Base-by-base conservation (phyloP, 2,888 invertebrate species). In the Sphaerophoria taeniata region DNA sequence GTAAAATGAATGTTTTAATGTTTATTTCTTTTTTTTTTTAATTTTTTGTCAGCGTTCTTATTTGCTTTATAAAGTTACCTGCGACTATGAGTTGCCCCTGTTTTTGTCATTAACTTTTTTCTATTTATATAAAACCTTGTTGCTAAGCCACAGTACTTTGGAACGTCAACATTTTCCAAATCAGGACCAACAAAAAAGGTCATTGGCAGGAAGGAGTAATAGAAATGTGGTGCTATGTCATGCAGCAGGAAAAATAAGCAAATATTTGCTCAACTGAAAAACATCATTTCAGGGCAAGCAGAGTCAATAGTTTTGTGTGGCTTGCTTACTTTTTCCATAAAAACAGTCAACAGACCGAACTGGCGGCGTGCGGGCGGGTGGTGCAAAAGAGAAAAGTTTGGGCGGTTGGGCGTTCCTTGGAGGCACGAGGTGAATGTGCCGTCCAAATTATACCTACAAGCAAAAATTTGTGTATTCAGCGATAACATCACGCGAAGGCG, bases 181-280 rank as follows among this genome's bases (percentile, higher is more conserved):
- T 51, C 43, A 12, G n/a, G 45, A 43, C 14, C 34, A 60, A 36
- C 31, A 49, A 63, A 67, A 69, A 61, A 60, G 79, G 67, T 69
- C 73, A 78, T 65, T 78, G 69, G 60, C 55, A 77, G 53, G 39
- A 61, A 67, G 47, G 60, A 60, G 51, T 67, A 61, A 53, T 61
- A 72, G 69, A 58, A 69, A 43, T 58, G 51, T 55, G 24, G 51
- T 67, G 56, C 47, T 14, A 45, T 60, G 67, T 49, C 71, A 80
- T 84, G 80, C 75, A 80, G 80, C 73, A 73, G 51, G 63, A 56
- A 73, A 24, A 81, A 81, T 76, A 85, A 85, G 81, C 76, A 69
- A 85, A 85, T 72, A 85, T 85, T 85, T 76, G 76, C 65, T 77
- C 73, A 85, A 77, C 85, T 81, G 81, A 81, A 85, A 85, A 85